These are phyloP conservation scores for Stegodyphus mimosarum DNA, from an alignment of 1,140 invertebrate genomes.

Conservation along the genomic window DNA sequence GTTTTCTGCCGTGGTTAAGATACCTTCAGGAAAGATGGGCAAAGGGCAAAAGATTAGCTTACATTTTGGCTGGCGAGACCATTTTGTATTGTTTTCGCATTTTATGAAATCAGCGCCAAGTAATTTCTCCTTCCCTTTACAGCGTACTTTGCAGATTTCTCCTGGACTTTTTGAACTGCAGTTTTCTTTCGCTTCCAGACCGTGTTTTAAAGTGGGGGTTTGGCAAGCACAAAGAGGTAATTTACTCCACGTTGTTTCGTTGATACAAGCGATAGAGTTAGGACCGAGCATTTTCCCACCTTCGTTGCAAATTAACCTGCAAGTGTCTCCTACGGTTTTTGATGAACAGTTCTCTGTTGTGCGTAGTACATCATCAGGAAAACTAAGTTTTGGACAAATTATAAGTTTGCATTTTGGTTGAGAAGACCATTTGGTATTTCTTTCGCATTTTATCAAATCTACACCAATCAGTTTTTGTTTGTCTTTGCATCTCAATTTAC, in stretches of 20 bases:
- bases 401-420: background rate
- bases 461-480: background rate
- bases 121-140: background rate
- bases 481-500: background rate
- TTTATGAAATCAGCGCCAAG: background rate
- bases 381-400: background rate
- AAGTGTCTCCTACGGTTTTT: background rate
- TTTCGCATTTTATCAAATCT: background rate
- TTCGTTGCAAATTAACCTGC: background rate
- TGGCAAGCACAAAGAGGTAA: slow-evolving; percentile 9
- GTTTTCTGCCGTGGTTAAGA: background rate
- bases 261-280: background rate
- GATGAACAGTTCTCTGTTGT: background rate
- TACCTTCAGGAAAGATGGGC: background rate
- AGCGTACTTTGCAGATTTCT: background rate
- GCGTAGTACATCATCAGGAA: background rate
- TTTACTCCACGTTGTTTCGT: background rate
- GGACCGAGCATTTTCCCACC: background rate
- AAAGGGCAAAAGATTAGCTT: background rate
- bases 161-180: background rate
- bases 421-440: background rate
- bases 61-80: background rate
- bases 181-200: background rate
- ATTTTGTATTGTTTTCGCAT: background rate
- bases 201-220: background rate